Evolutionary conservation across 2,888 invertebrate species (phyloP).

Genomic region (Volucella inanis): DNA sequence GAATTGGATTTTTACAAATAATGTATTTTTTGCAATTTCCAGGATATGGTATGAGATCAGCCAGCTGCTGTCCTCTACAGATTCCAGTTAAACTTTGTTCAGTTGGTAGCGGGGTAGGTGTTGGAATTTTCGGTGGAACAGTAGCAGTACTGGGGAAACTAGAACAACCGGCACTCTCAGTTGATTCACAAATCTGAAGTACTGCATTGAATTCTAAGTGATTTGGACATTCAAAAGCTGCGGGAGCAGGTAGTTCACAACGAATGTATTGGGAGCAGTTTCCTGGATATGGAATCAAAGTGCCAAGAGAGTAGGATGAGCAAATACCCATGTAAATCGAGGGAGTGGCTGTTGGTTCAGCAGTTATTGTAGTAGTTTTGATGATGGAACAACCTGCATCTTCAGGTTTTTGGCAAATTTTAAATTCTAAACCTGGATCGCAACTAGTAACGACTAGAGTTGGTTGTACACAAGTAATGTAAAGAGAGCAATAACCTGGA

Average conservation of each 20-base stretch:
- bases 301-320: constrained; percentile 51
- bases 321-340: constrained; percentile 72
- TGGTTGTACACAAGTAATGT: constrained; percentile 76
- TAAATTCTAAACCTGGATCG: constrained; percentile 83
- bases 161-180: constrained; percentile 79
- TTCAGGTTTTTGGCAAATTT: constrained; percentile 76
- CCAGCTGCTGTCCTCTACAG: constrained; percentile 61
- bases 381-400: constrained; percentile 80
- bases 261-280: constrained; percentile 78
- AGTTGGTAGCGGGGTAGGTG: constrained; percentile 53
- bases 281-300: constrained; percentile 77
- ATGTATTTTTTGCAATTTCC: constrained; percentile 76
- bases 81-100: constrained; percentile 68
- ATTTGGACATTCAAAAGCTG: constrained; percentile 84
- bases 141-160: constrained; percentile 77
- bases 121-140: background rate
- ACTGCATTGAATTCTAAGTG: constrained; percentile 83
- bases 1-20: constrained; percentile 72
- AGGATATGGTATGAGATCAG: constrained; percentile 68
- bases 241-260: constrained; percentile 78
- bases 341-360: constrained; percentile 13
- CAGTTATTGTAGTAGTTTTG: constrained; percentile 50
- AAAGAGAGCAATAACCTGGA: constrained; percentile 78
- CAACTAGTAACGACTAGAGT: constrained; percentile 84
- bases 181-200: constrained; percentile 76